Conservation (phyloP, 2,888 invertebrate genomes). For the Ophraella communa region DNA sequence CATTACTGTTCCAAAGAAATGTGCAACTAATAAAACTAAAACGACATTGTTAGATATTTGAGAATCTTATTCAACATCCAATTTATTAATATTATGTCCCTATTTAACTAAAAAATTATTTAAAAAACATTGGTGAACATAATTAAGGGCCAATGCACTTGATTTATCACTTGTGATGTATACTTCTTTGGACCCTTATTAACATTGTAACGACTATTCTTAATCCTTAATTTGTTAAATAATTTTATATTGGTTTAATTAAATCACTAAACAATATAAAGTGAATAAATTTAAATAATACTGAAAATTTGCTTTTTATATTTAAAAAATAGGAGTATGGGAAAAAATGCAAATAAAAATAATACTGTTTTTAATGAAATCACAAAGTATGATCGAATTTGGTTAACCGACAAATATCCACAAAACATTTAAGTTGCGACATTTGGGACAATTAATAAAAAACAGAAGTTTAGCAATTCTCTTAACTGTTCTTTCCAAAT, state of each 20-base stretch:
- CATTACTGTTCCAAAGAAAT: no score
- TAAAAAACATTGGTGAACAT: not conserved
- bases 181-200: no score
- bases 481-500: no score
- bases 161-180: no score
- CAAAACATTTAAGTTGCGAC: not conserved
- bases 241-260: not conserved
- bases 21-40: no score
- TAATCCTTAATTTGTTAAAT: not conserved
- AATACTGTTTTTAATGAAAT: not conserved
- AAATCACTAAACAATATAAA: not conserved
- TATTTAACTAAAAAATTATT: no score
- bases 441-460: not conserved
- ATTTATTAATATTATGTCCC: no score
- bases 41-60: no score
- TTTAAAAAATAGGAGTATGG: constrained; percentile 11
- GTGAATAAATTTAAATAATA: not conserved
- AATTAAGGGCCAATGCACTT: no score
- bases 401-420: not conserved
- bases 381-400: not conserved
- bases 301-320: not conserved
- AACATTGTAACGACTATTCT: no score
- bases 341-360: constrained; percentile 17
- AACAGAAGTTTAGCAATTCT: not conserved
- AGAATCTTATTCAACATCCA: no score